phyloP scores from a whole-genome alignment of 2,888 invertebrate genomes.

The Apodemia hepburni region DNA sequence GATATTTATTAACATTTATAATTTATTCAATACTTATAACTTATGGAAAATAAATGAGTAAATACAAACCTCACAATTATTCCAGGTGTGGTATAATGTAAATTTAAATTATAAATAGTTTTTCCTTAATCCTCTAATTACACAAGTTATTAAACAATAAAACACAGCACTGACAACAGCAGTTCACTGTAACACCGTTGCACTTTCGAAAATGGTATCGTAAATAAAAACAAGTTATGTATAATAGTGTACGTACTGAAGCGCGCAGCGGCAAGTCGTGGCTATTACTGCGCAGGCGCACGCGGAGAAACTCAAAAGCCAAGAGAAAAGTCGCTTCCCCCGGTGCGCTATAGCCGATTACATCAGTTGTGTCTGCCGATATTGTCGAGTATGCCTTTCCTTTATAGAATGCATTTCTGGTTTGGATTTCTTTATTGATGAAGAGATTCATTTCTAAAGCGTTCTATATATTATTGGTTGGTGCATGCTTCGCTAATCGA shows the following conservation, averaged over 20 bases:
- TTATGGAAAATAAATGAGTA: conserved; percentile 29
- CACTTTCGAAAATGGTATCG: conserved; percentile 31
- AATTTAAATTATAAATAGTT: conserved; percentile 36
- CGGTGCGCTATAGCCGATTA: conserved; percentile 55
- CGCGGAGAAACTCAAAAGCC: conserved; percentile 69
- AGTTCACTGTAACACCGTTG: conserved; percentile 31
- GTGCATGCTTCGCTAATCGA: neutral
- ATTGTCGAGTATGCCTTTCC: conserved; percentile 38
- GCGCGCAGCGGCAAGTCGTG: conserved; percentile 54
- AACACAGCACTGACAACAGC: conserved; percentile 37
- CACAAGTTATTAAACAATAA: conserved; percentile 47
- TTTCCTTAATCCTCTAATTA: conserved; percentile 42
- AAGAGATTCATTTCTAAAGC: conserved; percentile 4
- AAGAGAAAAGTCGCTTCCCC: conserved; percentile 68
- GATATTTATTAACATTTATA: too few species aligned
- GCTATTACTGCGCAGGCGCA: conserved; percentile 56
- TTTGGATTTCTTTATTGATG: conserved; percentile 11
- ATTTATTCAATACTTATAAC: conserved; percentile 5
- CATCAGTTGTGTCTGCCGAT: conserved; percentile 57
- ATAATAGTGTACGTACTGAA: conserved; percentile 32
- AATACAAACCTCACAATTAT: conserved; percentile 62
- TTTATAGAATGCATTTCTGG: conserved; percentile 14
- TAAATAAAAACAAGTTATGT: conserved; percentile 15
- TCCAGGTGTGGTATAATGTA: conserved; percentile 47
- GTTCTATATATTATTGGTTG: neutral